Evolutionary conservation across 2,797 vertebrate species (phyloP).

Genomic region (Vireo griseus): DNA sequence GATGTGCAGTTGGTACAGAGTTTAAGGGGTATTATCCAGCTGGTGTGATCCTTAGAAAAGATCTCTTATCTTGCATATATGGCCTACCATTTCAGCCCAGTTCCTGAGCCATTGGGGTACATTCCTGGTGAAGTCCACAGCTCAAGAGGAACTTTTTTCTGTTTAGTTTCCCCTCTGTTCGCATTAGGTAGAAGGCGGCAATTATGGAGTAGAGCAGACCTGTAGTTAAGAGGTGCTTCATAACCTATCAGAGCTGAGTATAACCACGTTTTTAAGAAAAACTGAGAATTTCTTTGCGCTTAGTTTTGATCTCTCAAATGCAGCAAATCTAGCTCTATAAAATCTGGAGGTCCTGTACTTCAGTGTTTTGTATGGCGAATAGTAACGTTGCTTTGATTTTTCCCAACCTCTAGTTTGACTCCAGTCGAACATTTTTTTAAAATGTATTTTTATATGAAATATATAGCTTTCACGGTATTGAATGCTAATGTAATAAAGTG

Average conservation of each 20-base stretch:
- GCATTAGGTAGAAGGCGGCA: neutral
- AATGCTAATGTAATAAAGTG: neutral
- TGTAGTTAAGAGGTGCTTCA: neutral
- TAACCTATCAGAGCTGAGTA: neutral
- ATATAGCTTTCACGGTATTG: fast-evolving
- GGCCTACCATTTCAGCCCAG: fast-evolving
- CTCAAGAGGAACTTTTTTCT: neutral
- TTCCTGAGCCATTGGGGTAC: neutral
- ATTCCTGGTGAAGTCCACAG: neutral
- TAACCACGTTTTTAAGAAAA: neutral
- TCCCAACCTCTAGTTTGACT: neutral
- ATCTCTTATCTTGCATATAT: neutral
- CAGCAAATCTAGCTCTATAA: neutral
- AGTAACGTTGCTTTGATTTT: neutral
- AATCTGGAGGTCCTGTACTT: neutral
- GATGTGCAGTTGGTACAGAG: neutral
- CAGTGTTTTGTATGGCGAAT: fast-evolving
- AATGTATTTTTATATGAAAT: neutral
- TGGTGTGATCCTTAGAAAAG: neutral
- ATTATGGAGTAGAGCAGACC: neutral
- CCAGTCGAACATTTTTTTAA: fast-evolving
- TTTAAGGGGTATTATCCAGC: neutral
- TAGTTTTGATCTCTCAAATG: neutral
- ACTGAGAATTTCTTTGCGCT: fast-evolving
- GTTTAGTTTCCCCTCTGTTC: neutral